These are phyloP conservation scores for Anomalospiza imberbis DNA, from an alignment of 2,797 vertebrate species.

Conservation along the genomic window DNA sequence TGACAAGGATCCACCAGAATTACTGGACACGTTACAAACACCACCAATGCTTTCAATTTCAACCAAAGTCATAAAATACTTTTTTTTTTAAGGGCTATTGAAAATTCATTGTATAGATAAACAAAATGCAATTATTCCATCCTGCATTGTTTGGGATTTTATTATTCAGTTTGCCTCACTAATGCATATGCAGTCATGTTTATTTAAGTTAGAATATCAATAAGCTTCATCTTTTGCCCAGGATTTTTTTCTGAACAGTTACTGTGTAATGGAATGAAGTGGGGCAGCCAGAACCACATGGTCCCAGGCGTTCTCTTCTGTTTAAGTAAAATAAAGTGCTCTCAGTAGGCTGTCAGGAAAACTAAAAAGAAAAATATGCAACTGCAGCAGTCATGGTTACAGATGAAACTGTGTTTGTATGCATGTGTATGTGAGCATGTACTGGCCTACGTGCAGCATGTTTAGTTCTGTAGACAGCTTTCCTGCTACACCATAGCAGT, in stretches of 20 bases:
- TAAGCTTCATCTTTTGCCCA: not conserved
- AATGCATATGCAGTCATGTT: not conserved
- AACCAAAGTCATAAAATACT: not conserved
- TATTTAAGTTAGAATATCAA: not conserved
- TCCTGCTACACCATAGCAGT: not conserved
- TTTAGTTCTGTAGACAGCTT: not conserved
- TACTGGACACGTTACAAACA: conserved; percentile 13
- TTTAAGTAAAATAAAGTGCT: conserved; percentile 21
- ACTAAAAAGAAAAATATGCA: not conserved
- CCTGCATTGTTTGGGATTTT: not conserved
- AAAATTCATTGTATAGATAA: not conserved
- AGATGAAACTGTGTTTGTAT: not conserved
- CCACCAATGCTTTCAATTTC: not conserved
- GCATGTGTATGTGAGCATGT: not conserved
- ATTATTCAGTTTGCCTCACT: not conserved
- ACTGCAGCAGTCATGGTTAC: not conserved
- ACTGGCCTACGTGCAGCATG: not conserved
- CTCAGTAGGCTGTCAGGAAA: not conserved
- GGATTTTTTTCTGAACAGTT: not conserved
- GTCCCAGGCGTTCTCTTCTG: not conserved
- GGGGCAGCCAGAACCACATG: not conserved
- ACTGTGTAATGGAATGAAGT: not conserved
- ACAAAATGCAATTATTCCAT: not conserved
- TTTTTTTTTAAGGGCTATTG: not conserved
- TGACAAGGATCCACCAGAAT: conserved; percentile 19